A percentile compares a stretch with the other conserved stretches of the same genome.
Evolutionary conservation across 2,888 invertebrate species (phyloP).

Genomic region (Drosophila paramelanica): DNA sequence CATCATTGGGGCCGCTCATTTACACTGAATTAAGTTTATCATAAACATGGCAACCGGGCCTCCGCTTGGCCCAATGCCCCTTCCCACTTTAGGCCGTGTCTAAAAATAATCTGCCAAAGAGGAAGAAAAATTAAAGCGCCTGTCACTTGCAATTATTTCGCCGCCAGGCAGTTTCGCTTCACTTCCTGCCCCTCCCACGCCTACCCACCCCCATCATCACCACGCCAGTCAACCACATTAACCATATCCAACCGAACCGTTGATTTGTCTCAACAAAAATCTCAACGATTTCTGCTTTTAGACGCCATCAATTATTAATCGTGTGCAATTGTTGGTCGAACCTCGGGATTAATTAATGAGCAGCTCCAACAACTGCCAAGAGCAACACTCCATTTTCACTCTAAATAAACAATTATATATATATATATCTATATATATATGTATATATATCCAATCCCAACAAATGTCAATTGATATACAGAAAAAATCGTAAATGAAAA

Average conservation of each 20-base stretch:
- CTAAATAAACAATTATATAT: background rate
- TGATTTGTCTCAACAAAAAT: constrained; percentile 52
- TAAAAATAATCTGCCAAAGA: constrained; percentile 72
- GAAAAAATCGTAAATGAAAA: constrained; percentile 1
- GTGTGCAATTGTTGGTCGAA: constrained; percentile 52
- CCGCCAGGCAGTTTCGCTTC: constrained; percentile 68
- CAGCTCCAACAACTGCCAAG: constrained; percentile 17
- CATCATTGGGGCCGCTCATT: constrained; percentile 70
- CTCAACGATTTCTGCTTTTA: constrained; percentile 28
- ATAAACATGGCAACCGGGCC: constrained; percentile 68
- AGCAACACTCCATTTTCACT: constrained; percentile 18
- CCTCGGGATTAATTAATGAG: constrained; percentile 60
- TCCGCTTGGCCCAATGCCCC: constrained; percentile 7
- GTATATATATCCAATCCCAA: background rate
- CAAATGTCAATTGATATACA: background rate
- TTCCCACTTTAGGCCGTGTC: constrained; percentile 20
- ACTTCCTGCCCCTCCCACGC: constrained; percentile 34
- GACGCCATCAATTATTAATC: constrained; percentile 65
- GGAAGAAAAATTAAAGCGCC: constrained; percentile 81
- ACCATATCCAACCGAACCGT: constrained; percentile 54
- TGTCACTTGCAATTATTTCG: constrained; percentile 83
- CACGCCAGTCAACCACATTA: constrained; percentile 42
- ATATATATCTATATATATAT: no score
- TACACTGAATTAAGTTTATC: constrained; percentile 82
- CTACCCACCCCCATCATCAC: background rate